phyloP scores from a whole-genome alignment of 2,888 invertebrate species.

The Idaea biselata region DNA sequence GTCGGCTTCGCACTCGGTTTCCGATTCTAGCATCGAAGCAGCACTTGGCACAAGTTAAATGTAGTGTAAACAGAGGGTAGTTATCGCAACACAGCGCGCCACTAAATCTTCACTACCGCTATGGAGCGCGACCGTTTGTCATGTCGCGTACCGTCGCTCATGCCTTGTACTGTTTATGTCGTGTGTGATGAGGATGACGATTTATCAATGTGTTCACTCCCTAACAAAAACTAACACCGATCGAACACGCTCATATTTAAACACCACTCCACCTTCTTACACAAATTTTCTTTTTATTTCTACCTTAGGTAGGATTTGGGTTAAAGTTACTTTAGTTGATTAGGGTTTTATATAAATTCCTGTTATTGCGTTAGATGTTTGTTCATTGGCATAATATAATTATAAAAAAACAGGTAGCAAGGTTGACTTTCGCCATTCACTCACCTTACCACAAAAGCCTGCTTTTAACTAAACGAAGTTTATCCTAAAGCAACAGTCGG shows the following conservation, averaged over 20 bases:
- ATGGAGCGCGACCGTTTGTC: conserved; percentile 56
- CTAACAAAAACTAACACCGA: conserved; percentile 3
- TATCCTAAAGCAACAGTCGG: conserved; percentile 49
- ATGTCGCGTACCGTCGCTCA: conserved; percentile 58
- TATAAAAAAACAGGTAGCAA: conserved; percentile 24
- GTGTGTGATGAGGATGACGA: conserved; percentile 42
- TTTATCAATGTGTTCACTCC: conserved; percentile 35
- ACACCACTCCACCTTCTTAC: background rate
- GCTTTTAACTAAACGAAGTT: conserved; percentile 53
- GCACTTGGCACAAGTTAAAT: conserved; percentile 74
- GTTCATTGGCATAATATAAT: background rate
- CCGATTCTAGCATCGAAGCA: conserved; percentile 37
- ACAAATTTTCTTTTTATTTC: background rate
- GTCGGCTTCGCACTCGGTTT: conserved; percentile 39
- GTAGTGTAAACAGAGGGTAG: conserved; percentile 74
- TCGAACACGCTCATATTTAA: background rate
- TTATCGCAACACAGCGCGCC: conserved; percentile 63
- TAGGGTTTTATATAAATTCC: background rate
- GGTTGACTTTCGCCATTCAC: conserved; percentile 45
- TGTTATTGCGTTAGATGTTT: background rate
- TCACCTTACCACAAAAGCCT: conserved; percentile 43
- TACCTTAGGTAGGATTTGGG: background rate
- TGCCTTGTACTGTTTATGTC: conserved; percentile 41
- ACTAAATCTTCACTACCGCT: conserved; percentile 62
- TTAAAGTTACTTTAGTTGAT: background rate